Percentiles rank a stretch among this genome's conserved stretches.
Conservation (phyloP, 2,888 invertebrate species). For the Phengaris alcon region DNA sequence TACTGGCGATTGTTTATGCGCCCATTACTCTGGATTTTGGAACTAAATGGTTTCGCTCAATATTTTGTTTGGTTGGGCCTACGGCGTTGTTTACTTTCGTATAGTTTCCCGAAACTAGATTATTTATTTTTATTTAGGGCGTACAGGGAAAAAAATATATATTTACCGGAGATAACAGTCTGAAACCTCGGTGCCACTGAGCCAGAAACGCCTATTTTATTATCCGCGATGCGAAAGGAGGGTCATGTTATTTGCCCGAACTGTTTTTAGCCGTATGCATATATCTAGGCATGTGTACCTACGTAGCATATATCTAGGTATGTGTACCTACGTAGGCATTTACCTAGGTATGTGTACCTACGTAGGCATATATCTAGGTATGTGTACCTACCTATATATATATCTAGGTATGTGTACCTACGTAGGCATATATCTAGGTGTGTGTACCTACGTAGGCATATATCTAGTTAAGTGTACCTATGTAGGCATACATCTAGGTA, state of each 20-base stretch:
- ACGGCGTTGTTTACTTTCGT: not conserved
- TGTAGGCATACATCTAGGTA: too few relatives aligned
- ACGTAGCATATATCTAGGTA: too few relatives aligned
- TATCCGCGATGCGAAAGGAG: not conserved
- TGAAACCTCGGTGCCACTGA: not conserved
- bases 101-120: not conserved
- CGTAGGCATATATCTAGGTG: too few relatives aligned
- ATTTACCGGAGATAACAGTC: not conserved
- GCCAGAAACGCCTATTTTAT: not conserved
- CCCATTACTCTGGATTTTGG: not conserved
- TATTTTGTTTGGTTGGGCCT: not conserved
- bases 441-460: too few relatives aligned
- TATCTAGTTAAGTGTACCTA: too few relatives aligned
- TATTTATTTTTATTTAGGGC: not conserved
- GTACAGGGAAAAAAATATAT: not conserved
- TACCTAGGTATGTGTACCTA: too few relatives aligned
- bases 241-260: not conserved
- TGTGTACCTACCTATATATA: too few relatives aligned
- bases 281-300: not conserved
- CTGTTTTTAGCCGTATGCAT: not conserved
- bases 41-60: not conserved
- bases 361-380: too few relatives aligned
- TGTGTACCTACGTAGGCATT: too few relatives aligned
- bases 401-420: too few relatives aligned
- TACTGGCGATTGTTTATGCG: not conserved